Percentiles rank a stretch among this genome's conserved stretches.
phyloP scores from a whole-genome alignment of 2,113 vertebrate species.

The Dermatemys mawii region DNA sequence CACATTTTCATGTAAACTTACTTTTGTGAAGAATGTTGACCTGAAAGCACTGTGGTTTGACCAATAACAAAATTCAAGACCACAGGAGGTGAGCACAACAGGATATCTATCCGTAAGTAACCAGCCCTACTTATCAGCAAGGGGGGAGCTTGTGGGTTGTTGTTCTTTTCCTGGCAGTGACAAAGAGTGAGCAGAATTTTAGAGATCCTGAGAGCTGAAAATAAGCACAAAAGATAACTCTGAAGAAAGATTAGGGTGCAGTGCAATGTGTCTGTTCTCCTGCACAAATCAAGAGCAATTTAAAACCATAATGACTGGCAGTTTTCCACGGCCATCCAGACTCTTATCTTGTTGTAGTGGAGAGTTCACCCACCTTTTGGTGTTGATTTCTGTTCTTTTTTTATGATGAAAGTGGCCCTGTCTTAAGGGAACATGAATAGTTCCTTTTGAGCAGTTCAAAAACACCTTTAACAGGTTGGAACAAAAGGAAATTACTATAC shows the following conservation, averaged over 20 bases:
- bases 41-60: slow-evolving; percentile 76
- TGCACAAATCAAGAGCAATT: slow-evolving; percentile 69
- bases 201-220: slow-evolving; percentile 37
- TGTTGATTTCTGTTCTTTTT: slow-evolving; percentile 79
- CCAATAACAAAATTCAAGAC: slow-evolving; percentile 80
- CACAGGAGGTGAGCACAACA: slow-evolving; percentile 72
- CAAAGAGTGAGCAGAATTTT: slow-evolving; percentile 76
- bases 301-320: slow-evolving; percentile 72
- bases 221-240: slow-evolving; percentile 62
- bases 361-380: slow-evolving; percentile 71
- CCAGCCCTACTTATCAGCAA: slow-evolving; percentile 77
- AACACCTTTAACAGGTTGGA: slow-evolving; percentile 70
- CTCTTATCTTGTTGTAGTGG: slow-evolving; percentile 57
- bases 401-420: slow-evolving; percentile 75
- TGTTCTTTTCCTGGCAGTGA: slow-evolving; percentile 64
- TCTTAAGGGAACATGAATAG: slow-evolving; percentile 77
- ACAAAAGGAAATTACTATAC: slow-evolving; percentile 81
- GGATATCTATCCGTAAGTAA: slow-evolving; percentile 80
- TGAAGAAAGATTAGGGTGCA: slow-evolving; percentile 31
- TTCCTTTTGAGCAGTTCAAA: slow-evolving; percentile 75
- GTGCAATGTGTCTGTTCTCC: slow-evolving; percentile 19
- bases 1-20: slow-evolving; percentile 75
- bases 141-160: slow-evolving; percentile 66
- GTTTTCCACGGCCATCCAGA: slow-evolving; percentile 62
- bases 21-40: slow-evolving; percentile 71